Evolutionary conservation across 1,140 invertebrate species (phyloP), one percentile per base, ranked within the genome.

Genomic region (Papilio xuthus): DNA sequence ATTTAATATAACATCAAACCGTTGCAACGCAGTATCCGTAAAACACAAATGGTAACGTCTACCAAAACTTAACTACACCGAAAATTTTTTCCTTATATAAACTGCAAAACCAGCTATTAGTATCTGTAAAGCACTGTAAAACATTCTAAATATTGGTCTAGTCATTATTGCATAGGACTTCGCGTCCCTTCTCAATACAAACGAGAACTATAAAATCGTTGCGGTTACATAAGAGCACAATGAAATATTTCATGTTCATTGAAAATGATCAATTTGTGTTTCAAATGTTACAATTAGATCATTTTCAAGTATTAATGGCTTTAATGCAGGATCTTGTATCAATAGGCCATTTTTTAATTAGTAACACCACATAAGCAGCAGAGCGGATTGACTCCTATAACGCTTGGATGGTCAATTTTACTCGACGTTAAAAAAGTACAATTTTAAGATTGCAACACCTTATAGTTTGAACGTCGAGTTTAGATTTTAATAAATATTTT

Each of bases 121-220:
- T 89, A 83, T 88, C 83, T 89, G 82, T 91, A 92, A 92, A 92
- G 90, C 90, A 89, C 84, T 93, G 91, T 93, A 93, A 92, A 92
- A 91, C 85, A 86, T 89, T 92, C 91, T 93, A 93, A 91, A 92
- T 92, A 94, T 94, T 94, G 92, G 91, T 94, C 92, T 94, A 94
- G 85, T 90, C 87, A 88, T 93, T 93, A 93, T 93, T 93, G 91
- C 92, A 81, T 82, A 85, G 88, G 85, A 88, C 85, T 79, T 82
- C 41, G 67, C 76, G 82, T 84, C 82, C 81, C 83, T 84, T 82
- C 82, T 80, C 74, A 75, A 83, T 82, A 81, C 79, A 81, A 84
- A 83, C 80, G 86, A 83, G 71, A 82, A 83, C 83, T 86, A 88
- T 82, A 83, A 85, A 80, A 84, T 86, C 83, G 81, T 84, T 82